phyloP scores from a whole-genome alignment of 2,797 vertebrate species.

The Cynodonichthys magdalenae region DNA sequence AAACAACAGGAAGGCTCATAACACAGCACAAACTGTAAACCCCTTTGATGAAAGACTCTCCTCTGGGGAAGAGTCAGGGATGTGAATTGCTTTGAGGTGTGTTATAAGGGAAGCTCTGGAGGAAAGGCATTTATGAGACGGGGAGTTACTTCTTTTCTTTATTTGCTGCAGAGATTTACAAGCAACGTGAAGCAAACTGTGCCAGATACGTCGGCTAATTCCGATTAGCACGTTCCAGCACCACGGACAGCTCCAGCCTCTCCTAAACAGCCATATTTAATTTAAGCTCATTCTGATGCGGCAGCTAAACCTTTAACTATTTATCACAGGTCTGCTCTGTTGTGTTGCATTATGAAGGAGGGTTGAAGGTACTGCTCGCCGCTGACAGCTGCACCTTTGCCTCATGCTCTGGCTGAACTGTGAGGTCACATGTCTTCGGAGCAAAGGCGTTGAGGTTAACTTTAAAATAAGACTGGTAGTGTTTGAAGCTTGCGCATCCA shows the following conservation, averaged over 20 bases:
- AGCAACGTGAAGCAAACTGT: conserved; percentile 23
- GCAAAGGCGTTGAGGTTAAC: conserved; percentile 27
- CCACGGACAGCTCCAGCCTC: conserved; percentile 43
- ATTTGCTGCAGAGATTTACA: conserved; percentile 27
- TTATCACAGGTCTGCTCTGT: neutral
- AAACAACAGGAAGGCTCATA: conserved; percentile 51
- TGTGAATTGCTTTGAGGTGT: conserved; percentile 28
- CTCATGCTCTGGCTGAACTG: conserved; percentile 6
- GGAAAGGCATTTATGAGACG: conserved; percentile 1
- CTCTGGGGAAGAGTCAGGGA: conserved; percentile 26
- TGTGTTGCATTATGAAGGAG: conserved; percentile 1
- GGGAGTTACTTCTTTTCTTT: conserved; percentile 7
- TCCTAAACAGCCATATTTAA: neutral
- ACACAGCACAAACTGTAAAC: conserved; percentile 8
- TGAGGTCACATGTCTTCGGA: conserved; percentile 20
- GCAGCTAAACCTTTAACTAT: conserved; percentile 16
- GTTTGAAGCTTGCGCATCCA: conserved; percentile 49
- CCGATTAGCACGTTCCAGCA: conserved; percentile 31
- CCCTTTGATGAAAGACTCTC: conserved; percentile 9
- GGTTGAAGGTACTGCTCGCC: neutral
- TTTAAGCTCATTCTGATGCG: conserved; percentile 4
- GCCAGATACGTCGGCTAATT: conserved; percentile 26
- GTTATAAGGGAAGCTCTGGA: conserved; percentile 4
- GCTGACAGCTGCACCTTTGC: conserved; percentile 13
- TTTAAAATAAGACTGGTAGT: conserved; percentile 27